Evolutionary conservation across 2,797 vertebrate species (phyloP).

Genomic region (Astyanax mexicanus): DNA sequence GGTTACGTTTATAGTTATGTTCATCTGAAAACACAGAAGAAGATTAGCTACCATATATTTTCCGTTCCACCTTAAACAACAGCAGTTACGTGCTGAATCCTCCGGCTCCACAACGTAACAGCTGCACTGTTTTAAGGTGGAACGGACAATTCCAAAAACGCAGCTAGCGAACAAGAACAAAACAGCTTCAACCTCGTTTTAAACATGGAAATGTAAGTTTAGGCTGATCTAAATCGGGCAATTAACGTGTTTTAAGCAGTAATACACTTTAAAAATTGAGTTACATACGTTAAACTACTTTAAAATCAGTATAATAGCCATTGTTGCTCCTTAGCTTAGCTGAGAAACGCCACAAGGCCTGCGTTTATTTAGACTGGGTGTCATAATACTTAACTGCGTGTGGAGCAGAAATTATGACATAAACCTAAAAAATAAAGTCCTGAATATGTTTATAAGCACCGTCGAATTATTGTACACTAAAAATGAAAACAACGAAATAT

Average conservation of each 20-base stretch:
- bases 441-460: neutral
- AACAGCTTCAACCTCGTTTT: too few relatives aligned
- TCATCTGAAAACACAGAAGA: too few relatives aligned
- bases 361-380: neutral
- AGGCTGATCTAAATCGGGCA: too few relatives aligned
- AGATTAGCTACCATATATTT: too few relatives aligned
- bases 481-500: neutral
- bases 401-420: neutral
- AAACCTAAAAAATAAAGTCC: neutral
- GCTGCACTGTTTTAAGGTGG: neutral
- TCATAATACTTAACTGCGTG: neutral
- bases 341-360: neutral
- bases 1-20: too few relatives aligned
- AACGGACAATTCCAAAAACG: neutral
- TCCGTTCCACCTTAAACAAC: neutral
- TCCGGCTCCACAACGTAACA: neutral
- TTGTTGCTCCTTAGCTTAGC: constrained; percentile 11
- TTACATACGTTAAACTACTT: too few relatives aligned
- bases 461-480: neutral
- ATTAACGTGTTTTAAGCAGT: too few relatives aligned
- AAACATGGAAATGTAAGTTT: too few relatives aligned
- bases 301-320: too few relatives aligned
- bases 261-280: too few relatives aligned
- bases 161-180: too few relatives aligned
- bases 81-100: too few relatives aligned